Percentiles rank a stretch among this genome's conserved stretches.
Conservation (phyloP, 2,113 vertebrate species). For the Paramisgurnus dabryanus region DNA sequence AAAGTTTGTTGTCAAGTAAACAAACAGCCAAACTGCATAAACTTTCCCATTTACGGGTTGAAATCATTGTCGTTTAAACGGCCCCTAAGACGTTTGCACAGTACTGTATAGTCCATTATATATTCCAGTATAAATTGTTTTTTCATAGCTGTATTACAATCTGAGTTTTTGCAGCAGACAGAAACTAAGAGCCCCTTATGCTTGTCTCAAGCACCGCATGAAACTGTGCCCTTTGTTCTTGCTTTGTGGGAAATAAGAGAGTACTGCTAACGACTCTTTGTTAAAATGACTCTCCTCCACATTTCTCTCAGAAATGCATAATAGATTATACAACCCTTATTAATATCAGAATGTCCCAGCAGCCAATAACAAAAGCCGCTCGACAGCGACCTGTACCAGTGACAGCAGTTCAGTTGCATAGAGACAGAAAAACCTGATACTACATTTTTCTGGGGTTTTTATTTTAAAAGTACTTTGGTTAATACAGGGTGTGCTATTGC, state of each 20-base stretch:
- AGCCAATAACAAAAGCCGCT: constrained; percentile 43
- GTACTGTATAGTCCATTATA: too few species aligned
- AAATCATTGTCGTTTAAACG: too few species aligned
- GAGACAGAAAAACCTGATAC: constrained; percentile 43
- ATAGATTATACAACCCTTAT: constrained; percentile 36
- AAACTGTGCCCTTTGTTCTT: background rate
- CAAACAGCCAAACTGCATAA: too few species aligned
- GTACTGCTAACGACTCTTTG: constrained; percentile 22
- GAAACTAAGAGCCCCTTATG: background rate
- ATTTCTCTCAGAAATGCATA: constrained; percentile 37
- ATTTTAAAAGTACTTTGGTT: background rate
- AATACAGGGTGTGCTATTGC: too few species aligned
- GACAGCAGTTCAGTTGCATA: constrained; percentile 42
- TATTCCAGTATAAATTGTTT: too few species aligned
- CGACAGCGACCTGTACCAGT: constrained; percentile 35
- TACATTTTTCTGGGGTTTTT: constrained; percentile 37
- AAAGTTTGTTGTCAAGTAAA: too few species aligned
- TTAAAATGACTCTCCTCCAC: constrained; percentile 36
- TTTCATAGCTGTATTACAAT: too few species aligned
- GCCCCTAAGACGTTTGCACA: too few species aligned
- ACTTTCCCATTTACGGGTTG: too few species aligned
- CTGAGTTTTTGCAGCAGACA: background rate
- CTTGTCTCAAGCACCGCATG: background rate
- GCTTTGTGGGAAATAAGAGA: background rate
- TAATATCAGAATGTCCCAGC: constrained; percentile 24